Evolutionary conservation across 2,113 vertebrate species (phyloP).

Genomic region (Thryonomys swinderianus): DNA sequence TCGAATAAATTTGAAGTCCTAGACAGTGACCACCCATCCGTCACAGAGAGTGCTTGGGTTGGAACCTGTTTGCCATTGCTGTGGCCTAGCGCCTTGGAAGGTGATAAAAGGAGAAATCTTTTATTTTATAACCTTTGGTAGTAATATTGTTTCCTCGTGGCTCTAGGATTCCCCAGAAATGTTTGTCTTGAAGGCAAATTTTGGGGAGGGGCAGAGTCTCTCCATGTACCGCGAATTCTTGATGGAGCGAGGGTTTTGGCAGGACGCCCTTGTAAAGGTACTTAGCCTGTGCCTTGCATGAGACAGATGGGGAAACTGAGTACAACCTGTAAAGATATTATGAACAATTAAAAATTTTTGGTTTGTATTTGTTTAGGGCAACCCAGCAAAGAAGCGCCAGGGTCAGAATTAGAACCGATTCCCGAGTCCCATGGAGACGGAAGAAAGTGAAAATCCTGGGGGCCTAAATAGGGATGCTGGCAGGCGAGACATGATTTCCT

Average conservation of each 20-base stretch:
- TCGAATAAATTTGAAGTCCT: neutral
- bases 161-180: neutral
- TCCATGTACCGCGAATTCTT: neutral
- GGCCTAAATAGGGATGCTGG: neutral
- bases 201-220: neutral
- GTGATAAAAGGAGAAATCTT: neutral
- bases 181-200: neutral
- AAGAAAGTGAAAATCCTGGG: neutral
- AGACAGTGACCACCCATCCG: rapidly evolving
- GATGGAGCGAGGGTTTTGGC: neutral
- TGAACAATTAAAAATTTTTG: neutral
- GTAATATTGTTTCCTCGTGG: neutral
- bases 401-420: neutral
- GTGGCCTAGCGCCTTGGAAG: neutral
- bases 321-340: neutral
- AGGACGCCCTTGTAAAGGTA: neutral
- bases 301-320: neutral
- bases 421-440: neutral
- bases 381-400: neutral
- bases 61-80: neutral
- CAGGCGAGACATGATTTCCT: neutral
- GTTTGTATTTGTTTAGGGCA: neutral
- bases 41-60: neutral
- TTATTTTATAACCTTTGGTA: neutral
- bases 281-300: neutral